phyloP scores from a whole-genome alignment of 2,888 invertebrate genomes.

The Alcis repandata region DNA sequence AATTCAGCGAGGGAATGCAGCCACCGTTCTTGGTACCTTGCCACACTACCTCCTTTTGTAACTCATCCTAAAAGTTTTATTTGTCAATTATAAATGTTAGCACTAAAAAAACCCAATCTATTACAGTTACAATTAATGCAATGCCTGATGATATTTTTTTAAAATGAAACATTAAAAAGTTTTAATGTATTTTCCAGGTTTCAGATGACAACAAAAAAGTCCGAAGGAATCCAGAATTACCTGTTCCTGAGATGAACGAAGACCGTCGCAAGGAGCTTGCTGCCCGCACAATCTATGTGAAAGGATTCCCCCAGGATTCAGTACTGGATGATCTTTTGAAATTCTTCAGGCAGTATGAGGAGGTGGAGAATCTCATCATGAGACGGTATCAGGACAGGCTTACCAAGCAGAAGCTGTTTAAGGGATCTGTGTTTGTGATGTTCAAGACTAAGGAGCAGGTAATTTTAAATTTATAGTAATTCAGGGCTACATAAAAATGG shows the following conservation, averaged over 20 bases:
- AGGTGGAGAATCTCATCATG: conserved; percentile 89
- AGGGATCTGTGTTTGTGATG: conserved; percentile 97
- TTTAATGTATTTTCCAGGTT: conserved; percentile 69
- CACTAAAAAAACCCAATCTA: too few relatives aligned
- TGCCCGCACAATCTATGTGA: conserved; percentile 93
- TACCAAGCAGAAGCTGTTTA: conserved; percentile 90
- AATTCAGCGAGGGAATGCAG: too few relatives aligned
- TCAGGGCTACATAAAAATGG: not conserved
- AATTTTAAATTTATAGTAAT: conserved; percentile 10
- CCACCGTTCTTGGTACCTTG: too few relatives aligned
- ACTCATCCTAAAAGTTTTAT: too few relatives aligned
- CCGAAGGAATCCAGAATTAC: conserved; percentile 90
- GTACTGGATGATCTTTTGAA: conserved; percentile 90
- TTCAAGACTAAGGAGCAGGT: conserved; percentile 92
- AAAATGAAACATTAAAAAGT: too few relatives aligned
- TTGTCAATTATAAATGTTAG: too few relatives aligned
- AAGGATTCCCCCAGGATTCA: conserved; percentile 91
- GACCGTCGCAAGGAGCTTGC: conserved; percentile 93
- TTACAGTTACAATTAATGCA: too few relatives aligned
- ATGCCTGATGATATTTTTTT: too few relatives aligned
- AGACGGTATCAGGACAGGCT: conserved; percentile 87
- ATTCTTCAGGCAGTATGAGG: conserved; percentile 90
- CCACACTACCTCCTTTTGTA: too few relatives aligned
- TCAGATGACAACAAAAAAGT: conserved; percentile 90
- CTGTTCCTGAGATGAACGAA: conserved; percentile 94